Evolutionary conservation across 2,113 vertebrate species (phyloP), one percentile per base, ranked within the genome.

Genomic region (Scopus umbretta): DNA sequence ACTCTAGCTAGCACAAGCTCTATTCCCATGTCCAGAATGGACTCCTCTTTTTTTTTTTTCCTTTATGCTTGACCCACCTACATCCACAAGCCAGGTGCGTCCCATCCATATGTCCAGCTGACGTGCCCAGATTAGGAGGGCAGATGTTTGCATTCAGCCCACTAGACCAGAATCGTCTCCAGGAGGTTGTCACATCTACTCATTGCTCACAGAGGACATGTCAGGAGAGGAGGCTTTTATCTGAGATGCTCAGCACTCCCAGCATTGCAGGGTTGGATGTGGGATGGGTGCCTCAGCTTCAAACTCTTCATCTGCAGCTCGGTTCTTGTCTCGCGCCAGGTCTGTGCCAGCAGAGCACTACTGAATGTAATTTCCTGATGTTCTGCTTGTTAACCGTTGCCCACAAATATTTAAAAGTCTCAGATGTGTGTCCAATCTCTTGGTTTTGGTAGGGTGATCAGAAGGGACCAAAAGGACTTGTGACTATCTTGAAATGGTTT

Each of bases 361-460:
- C 59, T 50, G 94, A 91, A 74, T 70, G 65, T 21, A 52, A 81
- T 84, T 91, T 92, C 84, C 89, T 21, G 25, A 56, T 53, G 70
- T 91, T 97, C 91, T 92, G 95, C 92, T 81, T 65, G n/a, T 95
- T 94, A 95, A 85, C 56, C 9, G 74, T 68, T 95, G 76, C 89
- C 89, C 92, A 94, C 89, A 91, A 87, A 82, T 80, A 91, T 85
- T 90, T 84, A 38, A 45, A 91, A 82, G 84, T 29, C 94, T 95
- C 91, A 94, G 91, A 94, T 92, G 58, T 94, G 92, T 43, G 58
- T 95, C 94, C 96, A 94, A 82, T 80, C 91, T 70, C 66, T 80
- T 94, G 92, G 80, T 49, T 95, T 95, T 84, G 89, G 70, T 70
- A 82, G 86, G 71, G 80, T 94, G 96, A 97, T 96, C 94, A 95